A percentile compares a stretch with the other conserved stretches of the same genome.
phyloP scores from a whole-genome alignment of 1,140 invertebrate species.

The Lucilia sericata region DNA sequence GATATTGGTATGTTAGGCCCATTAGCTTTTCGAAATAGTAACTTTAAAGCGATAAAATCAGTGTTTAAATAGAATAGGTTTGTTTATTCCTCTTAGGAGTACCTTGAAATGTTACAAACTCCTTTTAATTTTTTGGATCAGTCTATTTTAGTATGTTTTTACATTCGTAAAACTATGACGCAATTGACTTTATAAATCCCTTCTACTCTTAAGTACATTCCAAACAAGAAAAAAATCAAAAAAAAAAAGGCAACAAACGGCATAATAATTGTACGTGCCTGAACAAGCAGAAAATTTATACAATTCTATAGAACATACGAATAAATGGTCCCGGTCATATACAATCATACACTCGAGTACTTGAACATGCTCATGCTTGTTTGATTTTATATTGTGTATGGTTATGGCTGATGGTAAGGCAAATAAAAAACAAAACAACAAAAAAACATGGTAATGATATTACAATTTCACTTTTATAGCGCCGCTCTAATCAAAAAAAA shows the following conservation, averaged over 20 bases:
- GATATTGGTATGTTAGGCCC: too few relatives aligned
- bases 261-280: background rate
- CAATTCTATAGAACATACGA: background rate
- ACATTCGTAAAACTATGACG: background rate
- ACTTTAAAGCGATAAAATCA: too few relatives aligned
- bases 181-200: background rate
- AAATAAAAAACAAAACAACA: background rate
- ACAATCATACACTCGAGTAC: background rate
- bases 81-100: too few relatives aligned
- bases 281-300: constrained; percentile 8
- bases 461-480: background rate
- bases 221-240: background rate
- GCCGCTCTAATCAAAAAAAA: background rate
- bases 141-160: too few relatives aligned
- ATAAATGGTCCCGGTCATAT: background rate
- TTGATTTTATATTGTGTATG: background rate
- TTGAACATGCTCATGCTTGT: background rate
- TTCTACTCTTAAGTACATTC: background rate
- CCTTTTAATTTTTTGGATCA: too few relatives aligned
- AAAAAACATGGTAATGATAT: background rate
- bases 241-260: background rate
- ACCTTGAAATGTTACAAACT: too few relatives aligned
- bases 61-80: too few relatives aligned
- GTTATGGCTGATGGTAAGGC: background rate
- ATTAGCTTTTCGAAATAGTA: too few relatives aligned